phyloP scores from a whole-genome alignment of 2,113 vertebrate genomes.

The Daboia siamensis region DNA sequence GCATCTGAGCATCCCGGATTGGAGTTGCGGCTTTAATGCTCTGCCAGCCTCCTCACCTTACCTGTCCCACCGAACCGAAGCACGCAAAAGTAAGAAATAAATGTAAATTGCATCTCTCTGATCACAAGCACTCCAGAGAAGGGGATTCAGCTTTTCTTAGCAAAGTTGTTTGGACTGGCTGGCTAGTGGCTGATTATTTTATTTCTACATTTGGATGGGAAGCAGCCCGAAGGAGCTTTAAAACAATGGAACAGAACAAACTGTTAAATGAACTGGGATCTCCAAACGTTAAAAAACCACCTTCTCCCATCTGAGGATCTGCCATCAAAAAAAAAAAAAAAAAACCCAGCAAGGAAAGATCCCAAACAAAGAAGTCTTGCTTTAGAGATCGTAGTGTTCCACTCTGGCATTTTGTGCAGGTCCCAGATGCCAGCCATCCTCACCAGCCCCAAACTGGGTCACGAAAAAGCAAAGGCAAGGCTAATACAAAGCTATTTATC shows the following conservation, averaged over 20 bases:
- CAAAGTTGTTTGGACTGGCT: background rate
- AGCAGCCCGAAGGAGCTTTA: background rate
- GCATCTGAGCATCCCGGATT: background rate
- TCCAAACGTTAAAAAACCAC: background rate
- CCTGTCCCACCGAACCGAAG: background rate
- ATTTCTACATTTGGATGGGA: background rate
- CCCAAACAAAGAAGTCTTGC: background rate
- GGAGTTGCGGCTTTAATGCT: background rate
- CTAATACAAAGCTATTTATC: background rate
- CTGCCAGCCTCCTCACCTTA: background rate
- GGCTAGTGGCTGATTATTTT: background rate
- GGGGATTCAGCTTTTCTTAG: background rate
- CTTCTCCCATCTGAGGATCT: background rate
- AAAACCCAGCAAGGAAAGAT: too few species aligned
- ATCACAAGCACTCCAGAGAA: background rate
- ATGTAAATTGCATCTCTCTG: background rate
- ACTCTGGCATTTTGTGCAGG: background rate
- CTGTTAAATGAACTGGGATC: background rate
- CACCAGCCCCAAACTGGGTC: background rate
- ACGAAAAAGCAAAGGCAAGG: background rate
- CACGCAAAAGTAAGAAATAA: background rate
- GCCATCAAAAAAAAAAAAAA: background rate
- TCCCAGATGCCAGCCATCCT: background rate
- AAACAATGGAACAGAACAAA: background rate
- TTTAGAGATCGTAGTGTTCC: background rate